A percentile compares a stretch with the other conserved stretches of the same genome.
phyloP scores from a whole-genome alignment of 2,888 invertebrate species.

The Lordiphosa fenestrarum region DNA sequence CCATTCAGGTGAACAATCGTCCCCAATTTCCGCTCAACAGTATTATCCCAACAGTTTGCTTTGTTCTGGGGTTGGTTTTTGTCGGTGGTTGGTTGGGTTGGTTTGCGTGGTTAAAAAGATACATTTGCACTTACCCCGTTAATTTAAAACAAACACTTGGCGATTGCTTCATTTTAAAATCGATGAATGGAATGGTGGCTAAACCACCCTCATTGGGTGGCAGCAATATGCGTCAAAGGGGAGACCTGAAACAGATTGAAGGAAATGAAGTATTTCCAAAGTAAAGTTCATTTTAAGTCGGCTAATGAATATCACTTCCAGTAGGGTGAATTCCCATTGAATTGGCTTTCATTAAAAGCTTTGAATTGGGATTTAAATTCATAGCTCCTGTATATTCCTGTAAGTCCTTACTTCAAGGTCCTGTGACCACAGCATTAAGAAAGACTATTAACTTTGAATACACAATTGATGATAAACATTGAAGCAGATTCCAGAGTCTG shows the following conservation, averaged over 20 bases:
- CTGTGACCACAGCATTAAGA: no score
- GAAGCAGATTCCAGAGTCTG: no score
- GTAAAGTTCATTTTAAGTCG: not conserved
- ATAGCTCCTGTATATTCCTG: no score
- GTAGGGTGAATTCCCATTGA: no score
- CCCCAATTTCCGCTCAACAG: conserved; percentile 15
- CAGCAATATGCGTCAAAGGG: conserved; percentile 13
- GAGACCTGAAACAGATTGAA: conserved; percentile 12
- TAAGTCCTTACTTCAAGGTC: no score
- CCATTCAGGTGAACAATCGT: not conserved
- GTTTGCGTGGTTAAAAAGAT: conserved; percentile 4
- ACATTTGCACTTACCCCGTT: conserved; percentile 33
- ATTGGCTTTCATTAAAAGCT: no score
- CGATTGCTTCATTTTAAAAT: conserved; percentile 62
- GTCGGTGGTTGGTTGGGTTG: conserved; percentile 43
- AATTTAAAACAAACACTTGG: conserved; percentile 48
- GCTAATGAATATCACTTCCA: no score
- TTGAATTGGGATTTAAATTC: no score
- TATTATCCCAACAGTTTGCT: conserved; percentile 8
- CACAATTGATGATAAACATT: no score
- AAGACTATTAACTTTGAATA: no score
- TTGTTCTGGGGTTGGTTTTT: conserved; percentile 28
- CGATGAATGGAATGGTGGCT: conserved; percentile 35
- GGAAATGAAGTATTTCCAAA: not conserved
- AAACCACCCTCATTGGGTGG: conserved; percentile 28